These are phyloP conservation scores for Heliocidaris tuberculata DNA, from an alignment of 35 echinoderm and acorn worm genomes.

Conservation along the genomic window DNA sequence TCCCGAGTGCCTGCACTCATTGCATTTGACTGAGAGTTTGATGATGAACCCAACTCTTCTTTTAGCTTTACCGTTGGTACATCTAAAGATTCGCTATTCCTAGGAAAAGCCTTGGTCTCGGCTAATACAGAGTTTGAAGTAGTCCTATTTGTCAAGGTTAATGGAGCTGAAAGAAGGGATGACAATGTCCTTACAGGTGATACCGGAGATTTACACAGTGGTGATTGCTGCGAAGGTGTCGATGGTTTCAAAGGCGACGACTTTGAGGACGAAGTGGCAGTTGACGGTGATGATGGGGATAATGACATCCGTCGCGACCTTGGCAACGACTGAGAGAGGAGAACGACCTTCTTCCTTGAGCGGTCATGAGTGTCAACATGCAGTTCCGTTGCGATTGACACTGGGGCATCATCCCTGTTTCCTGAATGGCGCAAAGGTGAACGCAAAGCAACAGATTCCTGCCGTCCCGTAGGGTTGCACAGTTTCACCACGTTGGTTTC, in stretches of 20 bases:
- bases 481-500: slow-evolving; percentile 6
- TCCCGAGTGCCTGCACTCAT: not conserved
- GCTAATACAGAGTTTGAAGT: not conserved
- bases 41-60: not conserved
- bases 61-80: not conserved
- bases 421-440: not conserved
- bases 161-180: not conserved
- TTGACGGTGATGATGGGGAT: slow-evolving; percentile 12
- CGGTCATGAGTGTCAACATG: not conserved
- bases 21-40: not conserved
- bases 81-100: not conserved
- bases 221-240: not conserved
- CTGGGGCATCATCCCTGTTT: not conserved
- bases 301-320: not conserved
- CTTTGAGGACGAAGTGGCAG: not conserved
- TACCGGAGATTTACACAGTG: not conserved
- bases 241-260: not conserved
- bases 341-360: not conserved
- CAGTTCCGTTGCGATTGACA: not conserved
- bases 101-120: not conserved
- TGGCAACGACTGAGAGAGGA: not conserved
- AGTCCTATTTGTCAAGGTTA: slow-evolving; percentile 20
- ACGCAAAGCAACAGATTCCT: not conserved
- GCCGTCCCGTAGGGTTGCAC: not conserved
- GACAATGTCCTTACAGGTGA: not conserved